phyloP scores from a whole-genome alignment of 2,113 vertebrate genomes.

The Heliornis fulica region DNA sequence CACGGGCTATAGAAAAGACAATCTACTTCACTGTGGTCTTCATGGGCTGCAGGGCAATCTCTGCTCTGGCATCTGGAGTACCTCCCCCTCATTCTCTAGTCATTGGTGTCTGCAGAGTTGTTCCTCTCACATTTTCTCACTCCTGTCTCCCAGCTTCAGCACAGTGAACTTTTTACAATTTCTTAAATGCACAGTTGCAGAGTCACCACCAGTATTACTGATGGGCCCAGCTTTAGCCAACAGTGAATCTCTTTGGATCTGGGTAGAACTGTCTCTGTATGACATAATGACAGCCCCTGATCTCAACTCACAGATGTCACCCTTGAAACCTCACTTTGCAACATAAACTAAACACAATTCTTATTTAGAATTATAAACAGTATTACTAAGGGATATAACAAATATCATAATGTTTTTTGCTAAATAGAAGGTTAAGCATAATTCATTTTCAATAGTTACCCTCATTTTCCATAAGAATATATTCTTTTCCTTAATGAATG shows the following conservation, averaged over 20 bases:
- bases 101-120: background rate
- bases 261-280: fast-evolving
- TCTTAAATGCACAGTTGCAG: background rate
- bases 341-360: background rate
- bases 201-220: fast-evolving
- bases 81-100: background rate
- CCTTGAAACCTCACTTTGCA: fast-evolving
- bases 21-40: background rate
- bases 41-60: background rate
- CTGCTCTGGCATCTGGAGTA: fast-evolving
- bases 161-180: fast-evolving
- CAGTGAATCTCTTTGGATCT: background rate
- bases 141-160: background rate
- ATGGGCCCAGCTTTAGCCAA: background rate
- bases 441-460: background rate
- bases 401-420: background rate
- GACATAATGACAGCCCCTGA: fast-evolving
- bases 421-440: background rate
- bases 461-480: background rate
- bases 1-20: background rate
- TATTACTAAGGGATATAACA: background rate
- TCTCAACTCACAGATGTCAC: background rate
- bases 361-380: background rate
- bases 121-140: background rate
- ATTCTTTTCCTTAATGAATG: background rate